Base-by-base conservation (phyloP, 2,888 invertebrate genomes). In the Patella caerulea region DNA sequence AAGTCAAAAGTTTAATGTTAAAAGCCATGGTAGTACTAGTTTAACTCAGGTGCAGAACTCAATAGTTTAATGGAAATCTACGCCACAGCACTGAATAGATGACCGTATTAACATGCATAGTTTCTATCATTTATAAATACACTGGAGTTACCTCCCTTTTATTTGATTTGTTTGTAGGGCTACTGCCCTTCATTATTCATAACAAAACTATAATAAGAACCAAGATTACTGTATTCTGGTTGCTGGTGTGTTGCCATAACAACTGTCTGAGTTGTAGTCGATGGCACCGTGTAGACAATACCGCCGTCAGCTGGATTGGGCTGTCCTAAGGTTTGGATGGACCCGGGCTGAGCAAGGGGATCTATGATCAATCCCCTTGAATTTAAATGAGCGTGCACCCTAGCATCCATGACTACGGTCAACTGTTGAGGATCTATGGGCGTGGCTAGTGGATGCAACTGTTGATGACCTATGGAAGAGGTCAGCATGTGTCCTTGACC, bases 161-260 rank as follows among this genome's bases (percentile, higher is more conserved):
- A 7, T 45, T 45, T 45, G 9, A 45, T 45, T 45, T 45, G 5
- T 45, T 9, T 45, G 45, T 45, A 45, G 45, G 7, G 45, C 17
- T n/a, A 65, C 24, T 65, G 65, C 14, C 65, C 65, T 24, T 65
- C 65, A 65, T 65, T 65, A 65, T 65, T 65, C 65, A 65, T 65
- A 24, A 65, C 65, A 19, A 65, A 65, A 14, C 65, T 65, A 65
- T 65, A 65, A 24, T 65, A 65, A 65, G 65, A 65, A 15, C 65
- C 65, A 7, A 65, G 19, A 65, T 24, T 24, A 65, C 19, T 24
- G 24, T 65, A 65, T 11, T 65, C 65, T 45, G 45, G 45, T 45
- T 45, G 45, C 12, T 65, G 65, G 19, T 19, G 65, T 65, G 65
- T 19, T 65, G 65, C 65, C 24, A 24, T 24, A 19, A 65, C 24